These are phyloP conservation scores for Incurvaria masculella DNA, from an alignment of 2,888 invertebrate genomes.

Conservation along the genomic window DNA sequence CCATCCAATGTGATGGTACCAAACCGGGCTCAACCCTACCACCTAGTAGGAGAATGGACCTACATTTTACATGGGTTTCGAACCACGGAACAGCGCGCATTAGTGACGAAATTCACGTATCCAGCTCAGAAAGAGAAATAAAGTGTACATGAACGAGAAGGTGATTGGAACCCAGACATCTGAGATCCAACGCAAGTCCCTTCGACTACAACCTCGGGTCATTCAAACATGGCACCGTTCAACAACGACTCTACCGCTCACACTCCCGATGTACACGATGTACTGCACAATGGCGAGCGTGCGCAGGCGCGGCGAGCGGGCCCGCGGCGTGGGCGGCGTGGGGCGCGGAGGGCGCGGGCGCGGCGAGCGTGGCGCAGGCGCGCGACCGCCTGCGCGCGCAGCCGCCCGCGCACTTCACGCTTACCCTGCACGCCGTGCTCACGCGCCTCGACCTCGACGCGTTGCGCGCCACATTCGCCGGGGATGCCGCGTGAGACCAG, in stretches of 20 bases:
- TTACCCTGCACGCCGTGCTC: constrained; percentile 63
- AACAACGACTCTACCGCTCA: neutral
- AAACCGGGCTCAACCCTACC: no score
- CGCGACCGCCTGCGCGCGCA: constrained; percentile 31
- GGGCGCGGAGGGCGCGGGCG: constrained; percentile 44
- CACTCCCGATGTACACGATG: neutral
- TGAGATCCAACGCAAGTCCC: no score
- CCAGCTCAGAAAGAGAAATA: no score
- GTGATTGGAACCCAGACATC: no score
- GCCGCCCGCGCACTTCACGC: constrained; percentile 61
- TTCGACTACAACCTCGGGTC: no score
- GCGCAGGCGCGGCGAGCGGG: constrained; percentile 32
- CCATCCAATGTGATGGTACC: no score
- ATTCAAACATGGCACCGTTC: neutral
- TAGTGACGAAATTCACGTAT: no score
- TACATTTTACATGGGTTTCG: no score
- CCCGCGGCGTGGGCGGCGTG: constrained; percentile 47
- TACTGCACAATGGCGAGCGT: neutral
- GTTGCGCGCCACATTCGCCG: constrained; percentile 24
- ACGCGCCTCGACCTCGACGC: constrained; percentile 72
- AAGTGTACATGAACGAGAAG: no score
- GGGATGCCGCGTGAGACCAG: neutral
- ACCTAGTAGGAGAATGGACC: no score
- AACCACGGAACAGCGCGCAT: no score
- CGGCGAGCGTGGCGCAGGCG: constrained; percentile 30